Percentiles rank a stretch among this genome's conserved stretches.
Conservation (phyloP, 2,113 vertebrate species). For the Siphamia tubifer region DNA sequence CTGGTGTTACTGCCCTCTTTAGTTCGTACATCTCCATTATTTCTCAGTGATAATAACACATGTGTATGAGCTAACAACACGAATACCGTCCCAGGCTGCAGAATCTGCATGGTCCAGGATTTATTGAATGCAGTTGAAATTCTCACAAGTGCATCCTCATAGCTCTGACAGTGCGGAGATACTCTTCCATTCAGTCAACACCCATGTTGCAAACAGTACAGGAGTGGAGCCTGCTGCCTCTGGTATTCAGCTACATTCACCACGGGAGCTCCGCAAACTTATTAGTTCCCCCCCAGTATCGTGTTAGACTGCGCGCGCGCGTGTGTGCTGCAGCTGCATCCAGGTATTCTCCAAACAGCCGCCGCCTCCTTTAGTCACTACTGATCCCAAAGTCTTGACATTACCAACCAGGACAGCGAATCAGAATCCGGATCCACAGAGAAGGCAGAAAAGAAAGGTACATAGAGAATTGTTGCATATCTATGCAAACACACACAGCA, state of each 20-base stretch:
- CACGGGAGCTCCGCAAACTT: conserved; percentile 46
- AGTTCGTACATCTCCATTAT: conserved; percentile 47
- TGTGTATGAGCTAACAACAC: conserved; percentile 56
- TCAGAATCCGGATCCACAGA: conserved; percentile 8
- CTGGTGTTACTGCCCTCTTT: conserved; percentile 28
- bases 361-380: conserved; percentile 10
- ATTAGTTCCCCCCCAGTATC: not conserved
- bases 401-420: conserved; percentile 22
- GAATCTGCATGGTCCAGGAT: conserved; percentile 74
- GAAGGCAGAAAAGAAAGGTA: not conserved
- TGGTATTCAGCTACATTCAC: not conserved
- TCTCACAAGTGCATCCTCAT: conserved; percentile 54
- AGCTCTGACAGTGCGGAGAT: conserved; percentile 2
- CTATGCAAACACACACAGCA: not conserved
- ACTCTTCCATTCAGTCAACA: conserved; percentile 59
- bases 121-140: conserved; percentile 27
- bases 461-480: conserved; percentile 32
- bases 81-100: conserved; percentile 64
- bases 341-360: not conserved
- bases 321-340: conserved; percentile 13
- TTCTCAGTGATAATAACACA: conserved; percentile 51
- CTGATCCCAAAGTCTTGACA: conserved; percentile 33
- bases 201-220: conserved; percentile 46
- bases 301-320: too few species aligned
- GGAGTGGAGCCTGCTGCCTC: not conserved